Percentiles rank a stretch among this genome's conserved stretches.
phyloP scores from a whole-genome alignment of 1,140 invertebrate genomes.

The Delia radicum region DNA sequence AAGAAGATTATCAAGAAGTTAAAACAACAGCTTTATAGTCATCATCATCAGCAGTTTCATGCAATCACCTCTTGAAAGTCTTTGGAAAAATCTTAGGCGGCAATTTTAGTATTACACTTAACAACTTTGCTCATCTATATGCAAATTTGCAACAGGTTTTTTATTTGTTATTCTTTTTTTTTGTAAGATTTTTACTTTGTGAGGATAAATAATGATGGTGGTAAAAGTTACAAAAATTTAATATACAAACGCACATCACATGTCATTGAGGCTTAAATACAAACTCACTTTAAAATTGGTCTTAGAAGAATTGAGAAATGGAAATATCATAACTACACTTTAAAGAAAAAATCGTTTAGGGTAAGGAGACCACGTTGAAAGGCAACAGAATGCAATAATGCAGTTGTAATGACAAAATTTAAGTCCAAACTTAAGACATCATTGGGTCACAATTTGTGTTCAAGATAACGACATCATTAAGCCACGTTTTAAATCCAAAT shows the following conservation, averaged over 20 bases:
- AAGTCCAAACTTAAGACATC: too few relatives aligned
- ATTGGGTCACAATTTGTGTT: too few relatives aligned
- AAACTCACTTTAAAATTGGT: conserved; percentile 2
- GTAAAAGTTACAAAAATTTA: background rate
- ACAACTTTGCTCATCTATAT: conserved; percentile 15
- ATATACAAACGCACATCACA: background rate
- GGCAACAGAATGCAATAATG: too few relatives aligned
- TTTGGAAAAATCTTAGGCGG: conserved; percentile 1
- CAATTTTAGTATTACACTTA: conserved; percentile 1
- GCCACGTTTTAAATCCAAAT: too few relatives aligned
- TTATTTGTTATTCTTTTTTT: too few relatives aligned
- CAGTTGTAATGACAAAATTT: too few relatives aligned
- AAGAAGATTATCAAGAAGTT: background rate
- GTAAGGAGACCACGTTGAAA: too few relatives aligned
- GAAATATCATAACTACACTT: background rate
- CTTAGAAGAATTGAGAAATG: background rate
- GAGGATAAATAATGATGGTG: background rate
- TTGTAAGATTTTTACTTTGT: background rate
- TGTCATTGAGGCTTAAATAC: conserved; percentile 16
- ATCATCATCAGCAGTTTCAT: background rate
- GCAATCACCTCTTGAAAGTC: background rate
- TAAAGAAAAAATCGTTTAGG: too few relatives aligned
- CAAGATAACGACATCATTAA: too few relatives aligned
- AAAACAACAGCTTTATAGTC: background rate
- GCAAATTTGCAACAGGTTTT: conserved; percentile 18